A percentile compares a stretch with the other conserved stretches of the same genome.
Evolutionary conservation across 2,113 vertebrate species (phyloP).

Genomic region (Lasiurus borealis): DNA sequence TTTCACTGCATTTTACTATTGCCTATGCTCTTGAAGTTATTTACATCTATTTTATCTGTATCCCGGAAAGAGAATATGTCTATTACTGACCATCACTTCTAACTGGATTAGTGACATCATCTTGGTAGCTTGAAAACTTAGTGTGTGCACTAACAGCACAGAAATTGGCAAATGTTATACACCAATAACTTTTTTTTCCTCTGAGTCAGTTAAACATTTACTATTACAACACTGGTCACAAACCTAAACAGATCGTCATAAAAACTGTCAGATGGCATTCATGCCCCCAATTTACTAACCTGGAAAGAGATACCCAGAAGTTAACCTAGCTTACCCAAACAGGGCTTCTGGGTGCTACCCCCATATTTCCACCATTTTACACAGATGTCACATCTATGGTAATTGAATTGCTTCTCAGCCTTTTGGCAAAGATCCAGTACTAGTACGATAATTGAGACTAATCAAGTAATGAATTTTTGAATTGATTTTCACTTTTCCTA

Average conservation of each 20-base stretch:
- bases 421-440: not conserved
- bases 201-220: not conserved
- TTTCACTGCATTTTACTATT: not conserved
- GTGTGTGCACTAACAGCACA: too few species aligned
- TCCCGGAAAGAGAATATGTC: not conserved
- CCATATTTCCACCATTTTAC: not conserved
- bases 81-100: not conserved
- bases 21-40: not conserved
- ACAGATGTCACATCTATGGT: not conserved
- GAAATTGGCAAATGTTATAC: not conserved
- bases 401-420: not conserved
- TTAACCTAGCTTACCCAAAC: not conserved
- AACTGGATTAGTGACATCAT: not conserved
- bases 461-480: not conserved
- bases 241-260: not conserved
- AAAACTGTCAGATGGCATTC: not conserved
- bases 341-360: not conserved
- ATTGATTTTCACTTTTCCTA: slow-evolving; percentile 17
- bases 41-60: not conserved
- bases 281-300: not conserved
- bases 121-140: not conserved
- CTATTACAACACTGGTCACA: not conserved
- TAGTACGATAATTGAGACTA: not conserved
- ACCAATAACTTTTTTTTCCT: not conserved
- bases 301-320: not conserved